Percentiles rank a stretch among this genome's conserved stretches.
phyloP scores from a whole-genome alignment of 2,888 invertebrate genomes.

The Cryptus armator region DNA sequence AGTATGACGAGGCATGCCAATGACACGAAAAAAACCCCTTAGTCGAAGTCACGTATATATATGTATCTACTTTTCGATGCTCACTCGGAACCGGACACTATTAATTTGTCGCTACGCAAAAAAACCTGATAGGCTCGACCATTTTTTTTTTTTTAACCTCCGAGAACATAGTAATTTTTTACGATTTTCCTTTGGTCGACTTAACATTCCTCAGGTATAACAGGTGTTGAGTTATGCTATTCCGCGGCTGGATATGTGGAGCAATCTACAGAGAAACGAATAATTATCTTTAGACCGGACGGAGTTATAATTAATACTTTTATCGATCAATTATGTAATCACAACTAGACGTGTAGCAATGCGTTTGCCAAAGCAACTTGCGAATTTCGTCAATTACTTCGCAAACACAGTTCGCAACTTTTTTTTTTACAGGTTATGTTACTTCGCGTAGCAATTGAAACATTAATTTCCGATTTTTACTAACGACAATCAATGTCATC shows the following conservation, averaged over 20 bases:
- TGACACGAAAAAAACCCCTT: not conserved
- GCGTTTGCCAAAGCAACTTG: not conserved
- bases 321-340: not conserved
- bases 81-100: not conserved
- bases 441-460: not conserved
- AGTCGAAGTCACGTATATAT: not conserved
- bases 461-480: too few species aligned
- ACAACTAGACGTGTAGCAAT: not conserved
- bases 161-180: constrained; percentile 2
- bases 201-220: not conserved
- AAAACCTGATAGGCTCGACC: not conserved
- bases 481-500: too few species aligned
- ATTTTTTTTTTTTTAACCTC: not conserved
- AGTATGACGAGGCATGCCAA: not conserved
- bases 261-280: not conserved
- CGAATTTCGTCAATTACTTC: not conserved
- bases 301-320: not conserved
- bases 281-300: not conserved
- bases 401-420: not conserved
- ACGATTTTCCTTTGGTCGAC: not conserved
- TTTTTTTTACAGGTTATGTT: not conserved
- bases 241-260: not conserved
- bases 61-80: not conserved
- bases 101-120: not conserved
- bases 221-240: not conserved